Conservation (phyloP, 2,888 invertebrate species). For the Trissolcus brochymenae region DNA sequence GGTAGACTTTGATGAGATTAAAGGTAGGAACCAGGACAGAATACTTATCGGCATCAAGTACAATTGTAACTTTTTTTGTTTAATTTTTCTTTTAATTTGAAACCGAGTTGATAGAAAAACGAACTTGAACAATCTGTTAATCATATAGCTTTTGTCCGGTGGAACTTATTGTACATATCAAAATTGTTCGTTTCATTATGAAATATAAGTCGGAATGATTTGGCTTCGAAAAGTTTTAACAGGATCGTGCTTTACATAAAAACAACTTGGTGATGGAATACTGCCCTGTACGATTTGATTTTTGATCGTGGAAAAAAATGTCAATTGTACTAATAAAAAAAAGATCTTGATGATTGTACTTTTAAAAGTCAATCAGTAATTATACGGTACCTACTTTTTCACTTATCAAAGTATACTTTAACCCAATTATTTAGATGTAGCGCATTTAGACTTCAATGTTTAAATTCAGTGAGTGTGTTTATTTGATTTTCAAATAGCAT, state of each 20-base stretch:
- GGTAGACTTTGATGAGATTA: slow-evolving; percentile 86
- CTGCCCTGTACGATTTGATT: slow-evolving; percentile 51
- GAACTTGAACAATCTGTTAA: slow-evolving; percentile 17
- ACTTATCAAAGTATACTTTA: slow-evolving; percentile 76
- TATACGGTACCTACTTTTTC: slow-evolving; percentile 75
- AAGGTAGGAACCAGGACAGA: slow-evolving; percentile 78
- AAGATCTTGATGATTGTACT: slow-evolving; percentile 49
- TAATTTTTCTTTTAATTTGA: slow-evolving; percentile 47
- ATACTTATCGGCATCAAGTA: slow-evolving; percentile 63
- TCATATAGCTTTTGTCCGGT: slow-evolving; percentile 24
- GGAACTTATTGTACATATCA: slow-evolving; percentile 39
- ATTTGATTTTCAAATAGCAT: slow-evolving; percentile 33
- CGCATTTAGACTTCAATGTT: slow-evolving; percentile 45
- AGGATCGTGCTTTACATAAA: slow-evolving; percentile 41
- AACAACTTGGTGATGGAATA: slow-evolving; percentile 69
- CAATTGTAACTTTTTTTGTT: slow-evolving; percentile 54
- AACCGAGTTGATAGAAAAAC: slow-evolving; percentile 6
- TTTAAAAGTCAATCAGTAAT: slow-evolving; percentile 60
- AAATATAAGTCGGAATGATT: slow-evolving; percentile 1
- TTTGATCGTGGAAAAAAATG: slow-evolving; percentile 14
- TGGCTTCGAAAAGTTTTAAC: slow-evolving; percentile 39
- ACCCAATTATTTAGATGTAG: slow-evolving; percentile 67
- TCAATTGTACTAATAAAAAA: slow-evolving; percentile 60
- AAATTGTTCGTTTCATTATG: slow-evolving; percentile 8
- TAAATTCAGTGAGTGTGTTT: slow-evolving; percentile 7